Conservation (phyloP, 30 jellyfish, hydroid and myxozoan species). For the Catostylus mosaicus region DNA sequence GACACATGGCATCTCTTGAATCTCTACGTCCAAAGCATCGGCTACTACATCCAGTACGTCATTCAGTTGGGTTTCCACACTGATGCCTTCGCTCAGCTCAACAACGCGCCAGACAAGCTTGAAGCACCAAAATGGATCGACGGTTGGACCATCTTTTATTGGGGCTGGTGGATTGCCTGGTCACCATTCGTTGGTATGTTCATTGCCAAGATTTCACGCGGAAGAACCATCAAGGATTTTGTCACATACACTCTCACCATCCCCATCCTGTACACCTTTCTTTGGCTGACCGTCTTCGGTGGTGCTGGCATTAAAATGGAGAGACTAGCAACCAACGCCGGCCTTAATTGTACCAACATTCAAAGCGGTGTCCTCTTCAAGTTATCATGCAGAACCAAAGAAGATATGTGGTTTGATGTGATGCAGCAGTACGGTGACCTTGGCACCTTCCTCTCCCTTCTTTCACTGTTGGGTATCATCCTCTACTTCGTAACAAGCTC, state of each 20-base stretch:
- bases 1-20: constrained; percentile 86
- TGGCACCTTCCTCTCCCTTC: background rate
- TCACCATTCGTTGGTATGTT: constrained; percentile 98
- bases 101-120: constrained; percentile 84
- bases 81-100: constrained; percentile 94
- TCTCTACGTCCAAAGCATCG: constrained; percentile 88
- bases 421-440: constrained; percentile 82
- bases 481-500: background rate
- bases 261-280: constrained; percentile 78
- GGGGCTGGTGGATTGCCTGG: constrained; percentile 99
- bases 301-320: constrained; percentile 91
- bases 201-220: constrained; percentile 94
- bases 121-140: constrained; percentile 85
- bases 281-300: constrained; percentile 93
- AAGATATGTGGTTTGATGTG: constrained; percentile 90
- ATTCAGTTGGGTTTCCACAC: constrained; percentile 95
- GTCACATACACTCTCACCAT: constrained; percentile 84
- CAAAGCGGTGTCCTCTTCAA: constrained; percentile 29
- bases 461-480: background rate
- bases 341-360: constrained; percentile 67
- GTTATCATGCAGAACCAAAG: constrained; percentile 80
- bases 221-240: constrained; percentile 90
- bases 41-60: constrained; percentile 86
- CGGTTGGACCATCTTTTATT: constrained; percentile 94
- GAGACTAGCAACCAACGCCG: constrained; percentile 72